Conservation (phyloP, 2,797 vertebrate species). For the Micropoecilia bifurca region DNA sequence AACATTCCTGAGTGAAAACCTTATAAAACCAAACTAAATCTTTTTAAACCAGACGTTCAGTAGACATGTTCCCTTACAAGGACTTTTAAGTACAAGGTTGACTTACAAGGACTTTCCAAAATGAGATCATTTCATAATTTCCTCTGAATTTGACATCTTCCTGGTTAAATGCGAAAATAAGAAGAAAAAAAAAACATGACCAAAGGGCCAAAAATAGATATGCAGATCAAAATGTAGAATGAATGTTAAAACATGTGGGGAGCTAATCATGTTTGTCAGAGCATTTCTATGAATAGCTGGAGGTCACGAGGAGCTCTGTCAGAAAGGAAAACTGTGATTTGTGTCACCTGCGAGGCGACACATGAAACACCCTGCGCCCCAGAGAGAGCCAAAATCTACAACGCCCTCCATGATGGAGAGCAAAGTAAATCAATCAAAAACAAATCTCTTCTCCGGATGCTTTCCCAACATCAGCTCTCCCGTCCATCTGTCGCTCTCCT, state of each 20-base stretch:
- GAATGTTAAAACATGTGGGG: not conserved
- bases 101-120: not conserved
- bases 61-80: not conserved
- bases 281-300: conserved; percentile 18
- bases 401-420: conserved; percentile 36
- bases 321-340: conserved; percentile 6
- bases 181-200: not conserved
- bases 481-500: conserved; percentile 29
- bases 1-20: not conserved
- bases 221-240: not conserved
- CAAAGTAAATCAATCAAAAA: conserved; percentile 59
- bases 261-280: conserved; percentile 7
- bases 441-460: conserved; percentile 37
- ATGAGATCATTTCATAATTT: not conserved
- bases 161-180: not conserved
- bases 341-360: conserved; percentile 10
- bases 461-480: conserved; percentile 1
- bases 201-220: not conserved
- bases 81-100: not conserved
- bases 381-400: conserved; percentile 39
- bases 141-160: not conserved
- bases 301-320: not conserved
- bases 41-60: not conserved
- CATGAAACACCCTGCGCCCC: conserved; percentile 7
- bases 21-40: not conserved